Conservation (phyloP, 2,797 vertebrate genomes). For the Botia almorhae region DNA sequence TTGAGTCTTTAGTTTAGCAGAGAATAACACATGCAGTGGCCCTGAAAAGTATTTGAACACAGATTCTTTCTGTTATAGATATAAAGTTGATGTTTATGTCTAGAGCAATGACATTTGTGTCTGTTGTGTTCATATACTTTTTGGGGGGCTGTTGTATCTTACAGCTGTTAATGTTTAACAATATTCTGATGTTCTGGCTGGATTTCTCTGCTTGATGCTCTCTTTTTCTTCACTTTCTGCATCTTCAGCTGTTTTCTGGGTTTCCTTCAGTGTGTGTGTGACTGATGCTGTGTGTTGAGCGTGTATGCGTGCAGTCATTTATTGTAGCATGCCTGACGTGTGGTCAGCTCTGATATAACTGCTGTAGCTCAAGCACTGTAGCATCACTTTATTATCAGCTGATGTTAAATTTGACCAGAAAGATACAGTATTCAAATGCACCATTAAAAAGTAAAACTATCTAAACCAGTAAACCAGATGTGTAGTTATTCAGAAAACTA, state of each 20-base stretch:
- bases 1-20: not conserved
- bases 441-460: no score
- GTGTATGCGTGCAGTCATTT: conserved; percentile 16
- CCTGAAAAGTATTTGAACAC: not conserved
- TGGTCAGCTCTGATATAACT: conserved; percentile 14
- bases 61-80: no score
- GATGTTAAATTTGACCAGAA: not conserved
- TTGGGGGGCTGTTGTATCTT: no score
- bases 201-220: conserved; percentile 61
- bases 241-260: conserved; percentile 56
- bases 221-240: conserved; percentile 58
- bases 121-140: no score
- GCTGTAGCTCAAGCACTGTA: not conserved
- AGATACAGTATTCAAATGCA: no score
- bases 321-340: conserved; percentile 29
- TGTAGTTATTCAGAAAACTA: no score
- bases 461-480: no score
- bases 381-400: conserved; percentile 11
- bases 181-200: not conserved
- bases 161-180: not conserved
- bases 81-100: no score
- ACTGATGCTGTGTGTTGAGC: conserved; percentile 28
- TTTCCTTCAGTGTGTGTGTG: conserved; percentile 24
- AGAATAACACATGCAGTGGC: conserved; percentile 9
- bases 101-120: no score